Evolutionary conservation across 2,888 invertebrate species (phyloP).

Genomic region (Operophtera brumata): DNA sequence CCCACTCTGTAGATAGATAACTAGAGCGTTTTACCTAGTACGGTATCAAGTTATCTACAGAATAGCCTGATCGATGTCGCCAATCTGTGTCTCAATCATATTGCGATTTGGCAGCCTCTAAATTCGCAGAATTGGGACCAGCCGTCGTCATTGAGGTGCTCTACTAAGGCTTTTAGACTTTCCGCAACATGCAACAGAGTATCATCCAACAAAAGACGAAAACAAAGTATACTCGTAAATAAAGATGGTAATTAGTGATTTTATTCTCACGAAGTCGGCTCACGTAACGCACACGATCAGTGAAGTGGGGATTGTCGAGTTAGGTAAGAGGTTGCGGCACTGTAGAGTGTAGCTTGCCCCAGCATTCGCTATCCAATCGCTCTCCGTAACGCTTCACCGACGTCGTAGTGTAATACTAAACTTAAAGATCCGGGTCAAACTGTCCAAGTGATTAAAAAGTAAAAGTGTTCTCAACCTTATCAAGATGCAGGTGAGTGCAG

Average conservation of each 20-base stretch:
- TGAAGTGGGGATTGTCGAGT: slow-evolving; percentile 50
- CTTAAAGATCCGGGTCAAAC: slow-evolving; percentile 58
- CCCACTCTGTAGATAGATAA: too few species aligned
- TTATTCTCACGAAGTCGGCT: slow-evolving; percentile 20
- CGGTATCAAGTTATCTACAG: background rate
- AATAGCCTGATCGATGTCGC: background rate
- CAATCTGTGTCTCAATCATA: background rate
- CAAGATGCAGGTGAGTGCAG: slow-evolving; percentile 65
- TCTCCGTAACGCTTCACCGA: slow-evolving; percentile 55
- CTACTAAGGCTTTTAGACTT: background rate
- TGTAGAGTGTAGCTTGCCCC: slow-evolving; percentile 35
- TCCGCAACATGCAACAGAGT: slow-evolving; percentile 6
- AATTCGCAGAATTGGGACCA: background rate
- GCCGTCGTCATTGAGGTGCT: background rate
- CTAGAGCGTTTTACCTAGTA: too few species aligned
- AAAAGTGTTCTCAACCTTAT: slow-evolving; percentile 56
- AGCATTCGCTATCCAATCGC: slow-evolving; percentile 66
- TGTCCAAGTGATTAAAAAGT: slow-evolving; percentile 52
- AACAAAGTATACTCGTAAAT: background rate
- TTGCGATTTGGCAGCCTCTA: background rate
- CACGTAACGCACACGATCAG: slow-evolving; percentile 20
- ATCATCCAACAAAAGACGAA: background rate
- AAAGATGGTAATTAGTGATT: slow-evolving; percentile 14
- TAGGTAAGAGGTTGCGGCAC: slow-evolving; percentile 78
- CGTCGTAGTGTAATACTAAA: slow-evolving; percentile 50